Evolutionary conservation across 2,797 vertebrate genomes (phyloP), one percentile per base, ranked within the genome.

Genomic region (Brachymystax lenok): DNA sequence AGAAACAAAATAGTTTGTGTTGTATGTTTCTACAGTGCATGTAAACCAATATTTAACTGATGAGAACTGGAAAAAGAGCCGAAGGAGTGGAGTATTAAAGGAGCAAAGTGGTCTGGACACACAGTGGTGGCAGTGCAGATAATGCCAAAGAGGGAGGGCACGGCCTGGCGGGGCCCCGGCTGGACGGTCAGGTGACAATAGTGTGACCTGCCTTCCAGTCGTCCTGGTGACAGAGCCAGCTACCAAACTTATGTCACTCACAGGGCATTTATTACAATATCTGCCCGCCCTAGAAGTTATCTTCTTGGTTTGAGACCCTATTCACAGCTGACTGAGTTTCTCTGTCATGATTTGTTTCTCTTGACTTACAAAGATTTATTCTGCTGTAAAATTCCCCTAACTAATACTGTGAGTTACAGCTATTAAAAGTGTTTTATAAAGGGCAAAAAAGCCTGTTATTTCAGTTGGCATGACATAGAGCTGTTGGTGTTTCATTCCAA

Each of bases 301-400:
- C 33, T 19, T 21, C n/a, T 12, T 21, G 12, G 19, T 50, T 21
- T 24, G 40, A 21, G 35, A n/a, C 3, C 33, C 35, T 70, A 5
- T 51, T 70, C 69, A 70, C 69, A 13, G n/a, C n/a, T 70, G 69
- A 64, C n/a, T 64, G 61, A 35, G 33, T 69, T 69, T 70, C n/a
- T 46, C 40, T 46, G n/a, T 50, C 40, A n/a, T 27, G 40, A 70
- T 70, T 40, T 21, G 69, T 13, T 70, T 70, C 46, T 13, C 35
- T 13, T 24, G 40, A 10, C 14, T 70, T 14, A 70, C 21, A 5
- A 40, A 51, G 40, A 40, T 70, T 70, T 50, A 24, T 16, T 50
- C 5, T 50, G 69, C 13, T 40, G n/a, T 70, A 21, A 5, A 70
- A 70, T 10, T 50, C 30, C 27, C 14, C 3, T n/a, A 67, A 28